Conservation (phyloP, 2,113 vertebrate species). For the Pluvialis apricaria region DNA sequence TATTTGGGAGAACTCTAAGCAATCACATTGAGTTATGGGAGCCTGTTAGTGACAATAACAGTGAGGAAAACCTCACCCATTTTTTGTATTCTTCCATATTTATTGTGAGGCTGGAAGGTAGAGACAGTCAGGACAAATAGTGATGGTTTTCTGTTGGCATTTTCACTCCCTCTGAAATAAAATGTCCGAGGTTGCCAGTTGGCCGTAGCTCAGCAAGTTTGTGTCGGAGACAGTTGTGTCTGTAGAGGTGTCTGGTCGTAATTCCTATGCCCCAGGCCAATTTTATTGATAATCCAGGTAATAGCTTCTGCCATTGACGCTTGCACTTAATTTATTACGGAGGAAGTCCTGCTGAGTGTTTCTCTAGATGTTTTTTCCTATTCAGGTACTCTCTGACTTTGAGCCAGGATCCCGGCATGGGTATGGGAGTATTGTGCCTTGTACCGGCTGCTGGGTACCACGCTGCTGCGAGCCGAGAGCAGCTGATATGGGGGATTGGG, state of each 20-base stretch:
- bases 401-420: not conserved
- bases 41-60: not conserved
- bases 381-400: not conserved
- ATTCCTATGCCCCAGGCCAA: not conserved
- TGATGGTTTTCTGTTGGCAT: not conserved
- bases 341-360: not conserved
- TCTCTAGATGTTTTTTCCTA: not conserved
- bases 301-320: not conserved
- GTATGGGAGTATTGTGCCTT: not conserved
- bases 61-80: not conserved
- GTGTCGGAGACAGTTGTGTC: not conserved
- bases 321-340: not conserved
- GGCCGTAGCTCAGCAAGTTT: not conserved
- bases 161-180: not conserved
- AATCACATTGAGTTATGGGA: not conserved
- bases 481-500: not conserved
- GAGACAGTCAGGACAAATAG: not conserved
- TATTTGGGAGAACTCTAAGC: not conserved
- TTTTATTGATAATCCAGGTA: not conserved
- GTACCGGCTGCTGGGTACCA: not conserved
- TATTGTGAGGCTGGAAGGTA: not conserved
- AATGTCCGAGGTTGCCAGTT: not conserved
- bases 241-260: not conserved
- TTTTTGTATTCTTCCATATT: not conserved
- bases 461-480: accelerated